A percentile compares a stretch with the other conserved stretches of the same genome.
Conservation (phyloP, 2,888 invertebrate species). For the Microchrysa polita region DNA sequence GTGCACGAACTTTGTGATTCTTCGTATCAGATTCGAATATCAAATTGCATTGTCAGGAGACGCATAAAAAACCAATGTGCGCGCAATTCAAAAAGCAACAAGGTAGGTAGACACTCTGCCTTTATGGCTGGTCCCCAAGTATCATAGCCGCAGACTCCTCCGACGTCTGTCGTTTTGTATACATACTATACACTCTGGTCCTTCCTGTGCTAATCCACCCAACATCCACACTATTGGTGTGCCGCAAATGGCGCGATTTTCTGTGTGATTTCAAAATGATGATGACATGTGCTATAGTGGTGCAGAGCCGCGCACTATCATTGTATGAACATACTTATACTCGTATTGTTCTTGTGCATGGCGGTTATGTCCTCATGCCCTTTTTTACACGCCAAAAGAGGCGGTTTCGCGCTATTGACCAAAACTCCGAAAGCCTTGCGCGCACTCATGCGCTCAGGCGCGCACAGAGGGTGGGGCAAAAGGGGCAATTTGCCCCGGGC, state of each 20-base stretch:
- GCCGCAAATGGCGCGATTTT: constrained; percentile 40
- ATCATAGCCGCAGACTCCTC: background rate
- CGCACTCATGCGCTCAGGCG: too few species aligned
- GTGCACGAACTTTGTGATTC: constrained; percentile 55
- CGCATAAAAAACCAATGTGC: constrained; percentile 36
- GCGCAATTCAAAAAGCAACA: constrained; percentile 6
- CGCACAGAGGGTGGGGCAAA: too few species aligned
- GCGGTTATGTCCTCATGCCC: constrained; percentile 19
- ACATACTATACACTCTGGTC: constrained; percentile 42
- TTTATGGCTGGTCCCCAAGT: constrained; percentile 28
- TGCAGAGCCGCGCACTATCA: too few species aligned
- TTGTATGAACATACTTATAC: too few species aligned
- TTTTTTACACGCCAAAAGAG: constrained; percentile 40
- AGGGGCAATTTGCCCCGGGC: too few species aligned
- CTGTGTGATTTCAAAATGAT: constrained; percentile 17
- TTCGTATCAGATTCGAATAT: constrained; percentile 55
- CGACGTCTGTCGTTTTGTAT: background rate
- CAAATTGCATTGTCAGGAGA: constrained; percentile 54
- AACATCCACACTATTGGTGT: constrained; percentile 38
- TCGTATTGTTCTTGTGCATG: too few species aligned
- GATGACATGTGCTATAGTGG: constrained; percentile 34
- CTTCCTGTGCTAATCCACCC: too few species aligned
- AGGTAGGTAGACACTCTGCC: constrained; percentile 32
- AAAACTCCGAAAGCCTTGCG: background rate
- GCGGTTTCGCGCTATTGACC: constrained; percentile 37